Evolutionary conservation across 2,888 invertebrate genomes (phyloP).

Genomic region (Calameuta pallipes): DNA sequence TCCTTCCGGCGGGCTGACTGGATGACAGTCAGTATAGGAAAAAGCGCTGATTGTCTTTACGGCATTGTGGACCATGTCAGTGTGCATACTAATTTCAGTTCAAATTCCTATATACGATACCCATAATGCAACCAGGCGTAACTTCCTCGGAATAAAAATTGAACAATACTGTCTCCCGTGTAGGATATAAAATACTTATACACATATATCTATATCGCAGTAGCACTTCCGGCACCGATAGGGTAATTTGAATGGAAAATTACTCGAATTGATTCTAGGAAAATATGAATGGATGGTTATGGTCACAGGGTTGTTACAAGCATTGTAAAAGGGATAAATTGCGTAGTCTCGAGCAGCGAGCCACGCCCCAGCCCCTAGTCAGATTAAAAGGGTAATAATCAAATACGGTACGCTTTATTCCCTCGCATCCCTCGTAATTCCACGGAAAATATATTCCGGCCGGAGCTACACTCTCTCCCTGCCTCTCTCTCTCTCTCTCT

Average conservation of each 20-base stretch:
- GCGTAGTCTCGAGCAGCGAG: background rate
- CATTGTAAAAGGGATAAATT: background rate
- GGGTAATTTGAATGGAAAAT: background rate
- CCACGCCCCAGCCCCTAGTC: slow-evolving; percentile 22
- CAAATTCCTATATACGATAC: background rate
- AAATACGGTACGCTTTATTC: slow-evolving; percentile 60
- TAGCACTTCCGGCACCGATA: too few relatives aligned
- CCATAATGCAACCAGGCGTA: background rate
- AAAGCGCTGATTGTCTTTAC: slow-evolving; percentile 60
- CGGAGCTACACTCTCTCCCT: background rate
- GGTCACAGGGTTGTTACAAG: background rate
- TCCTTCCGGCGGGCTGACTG: slow-evolving; percentile 62
- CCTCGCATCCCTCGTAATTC: slow-evolving; percentile 53
- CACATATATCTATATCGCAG: too few relatives aligned
- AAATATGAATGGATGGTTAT: background rate
- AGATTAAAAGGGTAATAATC: slow-evolving; percentile 66
- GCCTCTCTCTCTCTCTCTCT: too few relatives aligned
- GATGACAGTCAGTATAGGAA: slow-evolving; percentile 61
- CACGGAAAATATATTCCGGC: slow-evolving; percentile 55
- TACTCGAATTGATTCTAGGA: background rate
- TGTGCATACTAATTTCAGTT: background rate
- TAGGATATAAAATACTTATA: background rate
- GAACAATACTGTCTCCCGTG: background rate
- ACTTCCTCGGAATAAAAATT: background rate
- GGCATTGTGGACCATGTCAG: slow-evolving; percentile 40